Percentiles rank a stretch among this genome's conserved stretches.
Evolutionary conservation across 2,113 vertebrate genomes (phyloP).

Genomic region (Agapornis roseicollis): DNA sequence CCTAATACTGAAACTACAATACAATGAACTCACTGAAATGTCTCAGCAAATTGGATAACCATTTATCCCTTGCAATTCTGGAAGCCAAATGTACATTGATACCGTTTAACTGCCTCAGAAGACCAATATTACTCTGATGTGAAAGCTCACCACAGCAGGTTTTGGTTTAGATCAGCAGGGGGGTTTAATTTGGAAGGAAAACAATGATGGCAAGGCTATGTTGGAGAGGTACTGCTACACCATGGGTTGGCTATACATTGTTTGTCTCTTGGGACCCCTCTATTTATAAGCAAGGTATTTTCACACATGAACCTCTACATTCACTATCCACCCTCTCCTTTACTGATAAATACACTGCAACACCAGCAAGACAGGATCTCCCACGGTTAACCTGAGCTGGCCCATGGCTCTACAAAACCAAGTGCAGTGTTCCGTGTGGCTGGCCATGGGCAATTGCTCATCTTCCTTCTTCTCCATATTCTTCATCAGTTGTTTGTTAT

Average conservation of each 20-base stretch:
- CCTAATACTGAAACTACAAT: slow-evolving; percentile 16
- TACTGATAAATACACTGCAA: neutral
- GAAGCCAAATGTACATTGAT: slow-evolving; percentile 20
- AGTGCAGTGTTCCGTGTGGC: neutral
- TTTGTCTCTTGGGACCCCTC: neutral
- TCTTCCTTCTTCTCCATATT: neutral
- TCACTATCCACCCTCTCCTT: neutral
- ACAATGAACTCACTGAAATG: neutral
- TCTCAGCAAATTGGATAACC: slow-evolving; percentile 41
- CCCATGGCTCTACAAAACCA: neutral
- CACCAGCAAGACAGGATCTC: neutral
- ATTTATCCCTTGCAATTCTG: slow-evolving; percentile 46
- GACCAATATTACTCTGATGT: neutral
- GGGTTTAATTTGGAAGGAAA: neutral
- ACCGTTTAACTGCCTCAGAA: slow-evolving; percentile 34
- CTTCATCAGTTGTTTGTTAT: neutral
- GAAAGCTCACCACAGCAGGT: neutral
- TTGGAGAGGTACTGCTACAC: neutral
- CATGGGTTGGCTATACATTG: neutral
- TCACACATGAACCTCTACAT: neutral
- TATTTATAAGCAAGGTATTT: neutral
- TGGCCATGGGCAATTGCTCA: neutral
- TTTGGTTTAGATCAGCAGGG: neutral
- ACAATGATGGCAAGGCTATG: neutral
- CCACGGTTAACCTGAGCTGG: neutral